Evolutionary conservation across 2,888 invertebrate species (phyloP), one percentile per base, ranked within the genome.

Genomic region (Ophion ellenae): DNA sequence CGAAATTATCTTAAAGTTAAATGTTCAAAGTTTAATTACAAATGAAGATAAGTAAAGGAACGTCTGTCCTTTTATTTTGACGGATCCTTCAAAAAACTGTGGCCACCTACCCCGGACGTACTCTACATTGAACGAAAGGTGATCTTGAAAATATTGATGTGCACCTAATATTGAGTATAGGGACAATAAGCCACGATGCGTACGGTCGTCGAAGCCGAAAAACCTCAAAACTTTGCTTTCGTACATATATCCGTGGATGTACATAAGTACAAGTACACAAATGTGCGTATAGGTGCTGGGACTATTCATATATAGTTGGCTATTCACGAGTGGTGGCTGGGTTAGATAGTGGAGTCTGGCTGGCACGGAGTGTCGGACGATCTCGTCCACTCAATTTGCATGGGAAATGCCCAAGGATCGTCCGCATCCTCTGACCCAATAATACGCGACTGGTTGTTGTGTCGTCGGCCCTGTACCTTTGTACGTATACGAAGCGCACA

Each of bases 331-430:
- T 40, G 59, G 20, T 61, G 73, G 61, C 24, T 28, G 17, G 84
- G 83, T 61, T 82, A 84, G 83, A 81, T 78, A 85, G 87, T 75
- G 69, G 83, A 78, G 83, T 81, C 82, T 70, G 61, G 67, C 69
- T 71, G 81, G 77, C 69, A 82, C 63, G 64, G 70, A 71, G 57
- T 75, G 61, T 47, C 84, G 83, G 83, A 81, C 67, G 79, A 77
- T 70, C 89, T 83, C 81, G 87, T 86, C 86, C 80, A 86, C 87
- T 89, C 89, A 90, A 91, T 91, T 91, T 91, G 88, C 90, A 91
- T 90, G 88, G 89, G 87, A 89, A 90, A 90, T 89, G 85, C 87
- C 82, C 81, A 86, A 88, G 89, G 87, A 89, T 89, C 88, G 85
- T 76, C 78, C 86, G 79, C 84, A 86, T 89, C 85, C 89, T 81